Conservation (phyloP, 2,797 vertebrate genomes). For the Anabas testudineus region DNA sequence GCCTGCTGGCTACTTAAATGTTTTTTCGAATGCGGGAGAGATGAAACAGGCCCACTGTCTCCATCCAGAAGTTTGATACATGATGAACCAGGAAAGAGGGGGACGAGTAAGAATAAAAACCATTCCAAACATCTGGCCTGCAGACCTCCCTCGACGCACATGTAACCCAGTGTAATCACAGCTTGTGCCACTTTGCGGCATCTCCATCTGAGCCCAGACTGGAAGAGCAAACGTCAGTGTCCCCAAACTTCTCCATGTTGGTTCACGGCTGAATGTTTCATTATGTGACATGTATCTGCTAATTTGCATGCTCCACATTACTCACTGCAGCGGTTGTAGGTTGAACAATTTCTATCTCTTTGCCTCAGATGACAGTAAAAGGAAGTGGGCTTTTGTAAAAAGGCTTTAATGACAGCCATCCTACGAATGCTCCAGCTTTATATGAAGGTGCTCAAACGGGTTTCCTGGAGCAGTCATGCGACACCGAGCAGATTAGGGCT, state of each 20-base stretch:
- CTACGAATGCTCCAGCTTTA: constrained; percentile 79
- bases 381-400: constrained; percentile 87
- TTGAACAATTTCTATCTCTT: constrained; percentile 59
- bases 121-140: constrained; percentile 85
- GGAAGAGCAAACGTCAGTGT: constrained; percentile 56
- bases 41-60: constrained; percentile 67
- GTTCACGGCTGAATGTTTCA: constrained; percentile 52
- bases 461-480: constrained; percentile 91
- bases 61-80: constrained; percentile 76
- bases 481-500: constrained; percentile 90
- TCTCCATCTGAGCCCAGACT: constrained; percentile 76
- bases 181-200: constrained; percentile 80
- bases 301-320: constrained; percentile 74
- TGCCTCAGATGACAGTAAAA: constrained; percentile 76
- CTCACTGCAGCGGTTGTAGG: constrained; percentile 49
- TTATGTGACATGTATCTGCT: constrained; percentile 72
- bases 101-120: constrained; percentile 73
- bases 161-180: constrained; percentile 78
- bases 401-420: constrained; percentile 86
- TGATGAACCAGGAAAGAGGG: constrained; percentile 74
- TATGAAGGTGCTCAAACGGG: constrained; percentile 88
- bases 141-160: constrained; percentile 85
- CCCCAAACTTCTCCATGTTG: constrained; percentile 63
- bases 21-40: constrained; percentile 40
- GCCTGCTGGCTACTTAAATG: constrained; percentile 50